Evolutionary conservation across 1,140 invertebrate species (phyloP), one percentile per base, ranked within the genome.

Genomic region (Archegozetes longisetosus): DNA sequence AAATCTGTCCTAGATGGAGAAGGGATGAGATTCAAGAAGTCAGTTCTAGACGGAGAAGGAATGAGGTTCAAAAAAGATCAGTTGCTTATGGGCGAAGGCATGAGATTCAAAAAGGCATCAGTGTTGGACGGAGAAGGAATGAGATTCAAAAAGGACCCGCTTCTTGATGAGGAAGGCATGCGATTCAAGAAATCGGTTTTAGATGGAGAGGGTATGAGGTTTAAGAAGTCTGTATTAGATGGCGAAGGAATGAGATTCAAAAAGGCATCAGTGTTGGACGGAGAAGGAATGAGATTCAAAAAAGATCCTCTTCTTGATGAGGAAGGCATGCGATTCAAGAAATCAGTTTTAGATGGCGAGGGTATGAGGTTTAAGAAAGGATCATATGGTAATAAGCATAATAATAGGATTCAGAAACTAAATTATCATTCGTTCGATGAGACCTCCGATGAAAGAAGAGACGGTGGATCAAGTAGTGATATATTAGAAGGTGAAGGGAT

Each of bases 231-330:
- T 27, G n/a, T 58, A 12, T 46, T 58, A 23, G 27, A 58, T 40
- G 24, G 50, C 27, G 57, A 58, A 58, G 57, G 57, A 51, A 58
- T 58, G 57, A 25, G 57, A 23, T 58, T 58, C 24, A 58, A 58
- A 27, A 49, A 49, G 25, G 9, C 26, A 29, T 58, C 57, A 9
- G 48, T 58, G 1, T 27, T 58, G 9, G 57, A 58, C 23, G 48
- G 48, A n/a, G 57, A 58, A 58, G 57, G 57, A 49, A 20, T 58
- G 17, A 46, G 57, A 23, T 58, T 58, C 47, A 58, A 58, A 40
- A 58, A 58, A 25, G 52, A 53, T 28, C 14, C n/a, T 3, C n/a
- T 58, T 26, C 25, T 58, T 40, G 51, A 58, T 27, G 47, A 51
- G 3, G 57, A 58, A 46, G 57, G 57, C 1, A 58, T 58, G 57